phyloP scores from a whole-genome alignment of 2,797 vertebrate species.

The Falco berigora region DNA sequence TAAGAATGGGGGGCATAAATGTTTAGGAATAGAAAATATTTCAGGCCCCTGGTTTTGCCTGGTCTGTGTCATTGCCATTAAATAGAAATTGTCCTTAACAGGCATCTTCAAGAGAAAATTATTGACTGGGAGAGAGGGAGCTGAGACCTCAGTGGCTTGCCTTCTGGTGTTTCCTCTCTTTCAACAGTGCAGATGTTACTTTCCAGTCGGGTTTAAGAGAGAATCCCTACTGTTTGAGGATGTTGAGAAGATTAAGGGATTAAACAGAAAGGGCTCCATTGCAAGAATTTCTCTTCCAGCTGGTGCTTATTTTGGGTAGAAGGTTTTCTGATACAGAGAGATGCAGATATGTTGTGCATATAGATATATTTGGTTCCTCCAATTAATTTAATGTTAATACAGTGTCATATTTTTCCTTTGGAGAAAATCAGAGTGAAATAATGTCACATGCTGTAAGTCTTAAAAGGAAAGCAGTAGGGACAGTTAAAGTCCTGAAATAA shows the following conservation, averaged over 20 bases:
- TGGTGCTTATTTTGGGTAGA: conserved; percentile 23
- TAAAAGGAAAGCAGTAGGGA: background rate
- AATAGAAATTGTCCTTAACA: background rate
- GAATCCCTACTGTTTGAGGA: conserved; percentile 61
- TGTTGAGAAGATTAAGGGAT: conserved; percentile 67
- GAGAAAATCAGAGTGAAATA: conserved; percentile 16
- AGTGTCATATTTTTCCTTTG: background rate
- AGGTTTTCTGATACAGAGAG: conserved; percentile 2
- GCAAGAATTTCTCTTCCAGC: conserved; percentile 54
- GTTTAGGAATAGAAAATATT: background rate
- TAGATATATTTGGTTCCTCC: background rate
- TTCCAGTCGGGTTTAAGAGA: conserved; percentile 56
- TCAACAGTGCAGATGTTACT: conserved; percentile 59
- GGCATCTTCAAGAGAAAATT: conserved; percentile 18
- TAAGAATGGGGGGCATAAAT: background rate
- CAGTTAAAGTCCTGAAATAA: background rate
- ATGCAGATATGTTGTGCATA: background rate
- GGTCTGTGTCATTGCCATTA: background rate
- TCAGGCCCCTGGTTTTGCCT: background rate
- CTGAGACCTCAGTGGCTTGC: conserved; percentile 11
- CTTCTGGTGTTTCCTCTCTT: conserved; percentile 37
- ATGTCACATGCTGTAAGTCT: background rate
- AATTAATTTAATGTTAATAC: conserved; percentile 26
- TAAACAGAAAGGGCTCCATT: conserved; percentile 52
- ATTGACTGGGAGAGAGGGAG: background rate